Evolutionary conservation across 2,797 vertebrate genomes (phyloP).

Genomic region (Chiloscyllium punctatum): DNA sequence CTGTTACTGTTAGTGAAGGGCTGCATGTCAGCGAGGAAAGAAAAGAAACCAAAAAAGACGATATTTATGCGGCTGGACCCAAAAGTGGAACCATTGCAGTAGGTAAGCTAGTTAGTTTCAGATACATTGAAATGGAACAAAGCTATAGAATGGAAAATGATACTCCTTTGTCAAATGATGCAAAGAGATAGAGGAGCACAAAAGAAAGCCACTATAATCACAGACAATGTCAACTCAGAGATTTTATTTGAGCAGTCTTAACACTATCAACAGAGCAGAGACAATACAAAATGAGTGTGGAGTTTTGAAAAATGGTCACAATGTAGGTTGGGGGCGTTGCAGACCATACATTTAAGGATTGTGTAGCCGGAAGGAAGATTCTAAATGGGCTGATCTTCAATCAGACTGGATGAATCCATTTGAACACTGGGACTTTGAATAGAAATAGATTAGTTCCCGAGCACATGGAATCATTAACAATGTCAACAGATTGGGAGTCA

Average conservation of each 20-base stretch:
- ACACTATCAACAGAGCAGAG: not conserved
- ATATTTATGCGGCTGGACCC: not conserved
- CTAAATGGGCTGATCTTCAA: not conserved
- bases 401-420: not conserved
- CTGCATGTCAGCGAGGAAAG: too few species aligned
- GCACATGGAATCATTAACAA: not conserved
- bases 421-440: not conserved
- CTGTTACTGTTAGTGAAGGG: not conserved
- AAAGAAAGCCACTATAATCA: not conserved
- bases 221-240: not conserved
- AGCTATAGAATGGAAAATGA: not conserved
- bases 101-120: too few species aligned
- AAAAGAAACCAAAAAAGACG: not conserved
- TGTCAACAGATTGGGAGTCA: not conserved
- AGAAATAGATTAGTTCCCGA: not conserved
- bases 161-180: not conserved
- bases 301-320: not conserved
- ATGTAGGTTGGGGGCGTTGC: not conserved
- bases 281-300: not conserved
- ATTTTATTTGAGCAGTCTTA: not conserved
- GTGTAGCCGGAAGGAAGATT: not conserved
- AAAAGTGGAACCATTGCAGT: not conserved
- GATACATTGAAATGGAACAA: not conserved
- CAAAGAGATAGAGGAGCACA: not conserved
- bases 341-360: not conserved